Base-by-base conservation (phyloP, 2,113 vertebrate genomes). In the Zosterops japonicus region DNA sequence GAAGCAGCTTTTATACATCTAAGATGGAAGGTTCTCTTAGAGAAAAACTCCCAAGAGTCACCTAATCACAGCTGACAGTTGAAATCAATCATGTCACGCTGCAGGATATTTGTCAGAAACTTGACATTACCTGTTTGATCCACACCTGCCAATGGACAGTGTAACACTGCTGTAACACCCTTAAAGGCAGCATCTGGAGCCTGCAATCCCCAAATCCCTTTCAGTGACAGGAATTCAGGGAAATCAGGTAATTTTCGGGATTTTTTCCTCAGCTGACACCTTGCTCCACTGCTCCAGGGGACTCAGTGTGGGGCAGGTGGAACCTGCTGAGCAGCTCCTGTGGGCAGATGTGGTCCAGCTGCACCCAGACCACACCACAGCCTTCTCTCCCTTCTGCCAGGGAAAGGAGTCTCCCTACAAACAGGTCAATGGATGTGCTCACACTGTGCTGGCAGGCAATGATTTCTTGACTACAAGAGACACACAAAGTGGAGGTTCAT, bases 391-490 rank as follows among this genome's bases (percentile, higher is more conserved):
- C 24, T 60, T n/a, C 56, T 25, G 25, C 35, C 67, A 35, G 3
- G 31, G 56, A 33, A 22, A 50, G 28, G 21, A 27, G 1, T 11
- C 3, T 56, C 61, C 17, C 28, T 2, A 5, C 9, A 57, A 31
- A 55, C 0, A 6, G 9, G 6, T 5, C 39, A 5, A 0, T 15
- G n/a, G 31, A 36, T 31, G 29, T 0, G 1, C 11, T 1, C 1
- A 17, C 24, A 3, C 28, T 5, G 14, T 7, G 17, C 33, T 29
- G 31, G 44, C 20, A 44, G 35, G 20, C 6, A 2, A 4, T 31
- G 49, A 4, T 9, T 0, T 22, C 28, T 14, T 5, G 11, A 36
- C 36, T 12, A 11, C 12, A 8, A 28, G 14, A 13, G 11, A 15
- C 31, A 8, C 44, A 29, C 35, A 7, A 24, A 72, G 39, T 2